Conservation (phyloP, 2,888 invertebrate genomes). For the Heliconius sara region DNA sequence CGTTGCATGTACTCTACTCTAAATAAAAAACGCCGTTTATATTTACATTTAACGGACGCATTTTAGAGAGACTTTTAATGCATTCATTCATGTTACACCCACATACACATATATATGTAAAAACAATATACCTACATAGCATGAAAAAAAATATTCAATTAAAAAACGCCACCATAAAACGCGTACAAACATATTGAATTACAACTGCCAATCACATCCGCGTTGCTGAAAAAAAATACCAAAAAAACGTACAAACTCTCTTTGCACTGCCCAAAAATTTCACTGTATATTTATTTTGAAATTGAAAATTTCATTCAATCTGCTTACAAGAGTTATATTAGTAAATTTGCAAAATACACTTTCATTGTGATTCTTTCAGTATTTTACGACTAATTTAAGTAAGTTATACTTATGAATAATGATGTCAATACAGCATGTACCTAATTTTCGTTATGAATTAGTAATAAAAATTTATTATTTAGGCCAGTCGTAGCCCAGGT, state of each 20-base stretch:
- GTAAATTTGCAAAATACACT: too few species aligned
- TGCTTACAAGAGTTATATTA: not conserved
- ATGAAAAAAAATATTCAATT: conserved; percentile 9
- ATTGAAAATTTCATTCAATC: not conserved
- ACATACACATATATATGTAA: not conserved
- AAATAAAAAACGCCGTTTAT: not conserved
- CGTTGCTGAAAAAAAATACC: conserved; percentile 14
- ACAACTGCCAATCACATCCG: conserved; percentile 24
- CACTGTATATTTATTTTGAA: not conserved
- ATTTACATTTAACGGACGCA: not conserved
- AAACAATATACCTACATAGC: not conserved
- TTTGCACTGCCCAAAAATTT: conserved; percentile 5
- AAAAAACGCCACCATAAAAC: conserved; percentile 10
- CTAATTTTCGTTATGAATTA: too few species aligned
- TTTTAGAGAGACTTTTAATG: not conserved
- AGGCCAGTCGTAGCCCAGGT: too few species aligned
- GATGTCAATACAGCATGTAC: too few species aligned
- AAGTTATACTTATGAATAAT: too few species aligned
- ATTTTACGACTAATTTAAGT: too few species aligned
- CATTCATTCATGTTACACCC: not conserved
- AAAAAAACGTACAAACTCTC: not conserved
- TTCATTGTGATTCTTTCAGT: too few species aligned
- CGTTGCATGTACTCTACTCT: not conserved
- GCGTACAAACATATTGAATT: conserved; percentile 16
- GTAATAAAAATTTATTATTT: too few species aligned